Conservation (phyloP, 2,113 vertebrate species). For the Sebastes fasciatus region DNA sequence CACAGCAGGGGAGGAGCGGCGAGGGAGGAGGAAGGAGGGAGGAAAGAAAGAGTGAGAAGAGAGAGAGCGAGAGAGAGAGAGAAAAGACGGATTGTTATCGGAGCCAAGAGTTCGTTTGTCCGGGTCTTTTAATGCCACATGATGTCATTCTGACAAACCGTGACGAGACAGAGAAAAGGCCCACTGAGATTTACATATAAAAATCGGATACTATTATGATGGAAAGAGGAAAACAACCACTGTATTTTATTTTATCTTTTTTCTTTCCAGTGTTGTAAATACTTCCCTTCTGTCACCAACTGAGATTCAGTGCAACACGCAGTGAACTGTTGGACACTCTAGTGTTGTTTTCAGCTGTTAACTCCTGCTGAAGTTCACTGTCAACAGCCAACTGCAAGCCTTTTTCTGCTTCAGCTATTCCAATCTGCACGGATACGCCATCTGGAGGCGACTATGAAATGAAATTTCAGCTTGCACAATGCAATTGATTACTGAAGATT, state of each 20-base stretch:
- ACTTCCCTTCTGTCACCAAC: slow-evolving; percentile 1
- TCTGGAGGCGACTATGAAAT: slow-evolving; percentile 50
- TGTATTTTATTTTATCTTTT: background rate
- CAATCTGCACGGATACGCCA: slow-evolving; percentile 54
- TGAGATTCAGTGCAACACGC: slow-evolving; percentile 9
- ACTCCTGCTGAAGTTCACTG: slow-evolving; percentile 22
- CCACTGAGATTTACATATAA: background rate
- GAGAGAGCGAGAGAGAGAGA: slow-evolving; percentile 25
- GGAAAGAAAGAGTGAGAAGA: slow-evolving; percentile 1
- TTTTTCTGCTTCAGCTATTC: slow-evolving; percentile 19
- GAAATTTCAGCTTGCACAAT: background rate
- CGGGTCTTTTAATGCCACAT: slow-evolving; percentile 46
- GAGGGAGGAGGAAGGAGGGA: slow-evolving; percentile 21
- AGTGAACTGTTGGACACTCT: background rate
- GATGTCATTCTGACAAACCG: slow-evolving; percentile 53
- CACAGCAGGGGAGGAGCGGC: slow-evolving; percentile 60
- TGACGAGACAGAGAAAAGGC: slow-evolving; percentile 20
- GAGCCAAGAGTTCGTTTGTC: slow-evolving; percentile 68
- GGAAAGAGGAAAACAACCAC: background rate
- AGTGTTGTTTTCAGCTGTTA: slow-evolving; percentile 9
- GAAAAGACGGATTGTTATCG: slow-evolving; percentile 59
- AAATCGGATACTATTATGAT: background rate
- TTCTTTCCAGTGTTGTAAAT: background rate
- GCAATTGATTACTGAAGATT: slow-evolving; percentile 30
- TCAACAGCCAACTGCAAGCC: background rate